Evolutionary conservation across 2,113 vertebrate genomes (phyloP).

Genomic region (Neolamprologus ventralis): DNA sequence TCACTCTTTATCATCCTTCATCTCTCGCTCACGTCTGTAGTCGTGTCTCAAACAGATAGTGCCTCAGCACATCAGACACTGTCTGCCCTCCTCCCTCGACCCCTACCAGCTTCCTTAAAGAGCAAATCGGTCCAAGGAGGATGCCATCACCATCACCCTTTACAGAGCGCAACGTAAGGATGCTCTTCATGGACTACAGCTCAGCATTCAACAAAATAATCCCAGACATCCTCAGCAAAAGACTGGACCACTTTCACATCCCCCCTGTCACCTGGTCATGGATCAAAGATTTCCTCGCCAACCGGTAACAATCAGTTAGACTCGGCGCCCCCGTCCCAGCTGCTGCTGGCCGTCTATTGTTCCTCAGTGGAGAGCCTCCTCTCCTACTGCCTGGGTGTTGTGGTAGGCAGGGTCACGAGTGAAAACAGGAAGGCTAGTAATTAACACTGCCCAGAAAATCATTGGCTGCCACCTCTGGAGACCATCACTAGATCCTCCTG

Average conservation of each 20-base stretch:
- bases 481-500: neutral
- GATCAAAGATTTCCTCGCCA: neutral
- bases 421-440: neutral
- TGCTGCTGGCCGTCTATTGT: neutral
- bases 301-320: neutral
- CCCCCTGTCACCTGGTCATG: neutral
- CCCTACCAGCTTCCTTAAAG: neutral
- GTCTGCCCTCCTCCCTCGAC: neutral
- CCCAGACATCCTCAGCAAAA: neutral
- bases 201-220: neutral
- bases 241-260: neutral
- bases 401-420: neutral
- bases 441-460: neutral
- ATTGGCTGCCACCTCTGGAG: neutral
- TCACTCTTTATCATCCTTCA: neutral
- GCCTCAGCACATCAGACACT: neutral
- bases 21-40: neutral
- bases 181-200: neutral
- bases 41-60: neutral
- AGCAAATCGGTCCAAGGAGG: neutral
- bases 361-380: neutral
- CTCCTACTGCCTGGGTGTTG: neutral
- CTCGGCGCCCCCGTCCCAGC: neutral
- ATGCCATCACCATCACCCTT: neutral
- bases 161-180: neutral